Base-by-base conservation (phyloP, 2,888 invertebrate species). In the Calliopum simillimum region DNA sequence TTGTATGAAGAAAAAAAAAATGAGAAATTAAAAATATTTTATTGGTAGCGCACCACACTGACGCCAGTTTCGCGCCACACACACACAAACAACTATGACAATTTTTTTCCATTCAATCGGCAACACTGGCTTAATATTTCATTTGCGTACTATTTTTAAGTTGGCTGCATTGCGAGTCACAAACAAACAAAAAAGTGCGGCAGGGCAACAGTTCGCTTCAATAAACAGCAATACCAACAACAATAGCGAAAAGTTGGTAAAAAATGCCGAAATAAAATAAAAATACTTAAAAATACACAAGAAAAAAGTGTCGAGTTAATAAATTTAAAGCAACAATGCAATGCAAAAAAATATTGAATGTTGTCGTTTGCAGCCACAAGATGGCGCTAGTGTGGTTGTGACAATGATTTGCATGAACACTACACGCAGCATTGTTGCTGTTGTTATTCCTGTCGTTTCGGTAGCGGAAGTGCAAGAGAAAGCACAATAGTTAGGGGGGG, bases 101-200 rank as follows among this genome's bases (percentile, higher is more conserved):
- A 6, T 33, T 33, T 33, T 33, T 33, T 33, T 33, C 33, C 5
- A 33, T 33, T 33, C 33, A 33, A 33, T 33, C 21, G 61, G 61
- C 61, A 61, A 61, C 46, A 61, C 61, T 61, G 61, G 43, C 19
- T 61, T 61, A 61, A 46, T 61, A 46, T 61, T 61, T 61, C 61
- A 46, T 61, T 61, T 43, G 44, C 21, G 21, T 33, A 61, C 61
- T 19, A 61, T 23, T 44, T n/a, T 61, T 14, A 61, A 46, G 61
- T 61, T 61, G 61, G 61, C 61, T 46, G 46, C 61, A 46, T 21
- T 21, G 46, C 43, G 44, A 8, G 12, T 19, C 19, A n/a, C 16
- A 33, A 25, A 21, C 61, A 46, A 61, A 44, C 61, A 21, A 61
- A 43, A 59, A 33, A 58, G 4, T 33, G n/a, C 6, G n/a, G 3